Evolutionary conservation across 1,140 invertebrate species (phyloP), one percentile per base, ranked within the genome.

Genomic region (Drosophila yakuba): DNA sequence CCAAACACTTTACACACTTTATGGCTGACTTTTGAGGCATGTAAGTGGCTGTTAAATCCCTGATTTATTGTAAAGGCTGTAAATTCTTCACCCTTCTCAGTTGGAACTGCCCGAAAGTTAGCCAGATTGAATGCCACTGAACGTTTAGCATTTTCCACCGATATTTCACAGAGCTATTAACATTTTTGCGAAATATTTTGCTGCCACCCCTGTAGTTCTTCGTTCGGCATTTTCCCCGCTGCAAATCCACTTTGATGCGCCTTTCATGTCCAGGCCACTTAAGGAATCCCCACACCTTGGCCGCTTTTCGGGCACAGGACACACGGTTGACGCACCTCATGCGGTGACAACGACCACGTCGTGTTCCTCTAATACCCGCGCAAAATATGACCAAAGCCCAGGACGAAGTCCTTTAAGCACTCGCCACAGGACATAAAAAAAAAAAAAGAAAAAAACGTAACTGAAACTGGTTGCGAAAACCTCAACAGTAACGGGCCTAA

Each of bases 321-420:
- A 85, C 82, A 86, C 83, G 74, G 74, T 84, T 85, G 77, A 61
- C 75, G 51, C 79, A 88, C 83, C 82, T 78, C 82, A 86, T 85
- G 82, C 82, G 79, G 81, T 71, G 82, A 82, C 78, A 86, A 79
- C 72, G 72, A 77, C 72, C 58, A 51, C 39, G 45, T 59, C 44
- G 43, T 45, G 38, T 43, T 52, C 10, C 60, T 45, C 48, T 79
- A 80, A 85, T 61, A 66, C 68, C 78, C 78, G 66, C 67, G 74
- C 76, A 52, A 84, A 89, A 84, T 89, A 89, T 89, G 80, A 84
- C 84, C 85, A 89, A 54, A 56, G 54, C 44, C 55, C 41, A 36
- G 45, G 38, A 15, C 62, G 14, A 86, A 88, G 83, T 89, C 84
- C 84, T 90, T 89, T 89, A 89, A 89, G 85, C 80, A 80, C 84